phyloP scores from a whole-genome alignment of 2,888 invertebrate species.

The Cerastis leucographa region DNA sequence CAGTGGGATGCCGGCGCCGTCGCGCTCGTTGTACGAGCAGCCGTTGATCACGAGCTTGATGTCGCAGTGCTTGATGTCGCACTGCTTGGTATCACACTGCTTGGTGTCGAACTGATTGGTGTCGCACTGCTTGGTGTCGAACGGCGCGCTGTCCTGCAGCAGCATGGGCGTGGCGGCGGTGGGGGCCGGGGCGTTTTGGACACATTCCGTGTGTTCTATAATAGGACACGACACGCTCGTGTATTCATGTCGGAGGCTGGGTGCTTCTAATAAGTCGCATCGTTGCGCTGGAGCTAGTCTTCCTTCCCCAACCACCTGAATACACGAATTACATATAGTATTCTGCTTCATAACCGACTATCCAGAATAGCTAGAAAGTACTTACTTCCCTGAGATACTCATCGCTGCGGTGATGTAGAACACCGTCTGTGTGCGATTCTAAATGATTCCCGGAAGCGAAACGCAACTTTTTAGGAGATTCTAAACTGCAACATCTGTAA shows the following conservation, averaged over 20 bases:
- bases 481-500: constrained; percentile 94
- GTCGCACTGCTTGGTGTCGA: constrained; percentile 73
- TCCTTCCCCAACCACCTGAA: constrained; percentile 91
- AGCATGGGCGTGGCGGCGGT: constrained; percentile 58
- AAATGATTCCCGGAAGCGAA: constrained; percentile 94
- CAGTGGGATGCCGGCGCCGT: constrained; percentile 83
- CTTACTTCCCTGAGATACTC: constrained; percentile 89
- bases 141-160: constrained; percentile 33
- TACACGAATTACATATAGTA: not conserved
- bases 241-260: constrained; percentile 86
- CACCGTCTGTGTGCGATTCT: constrained; percentile 89
- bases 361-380: not conserved
- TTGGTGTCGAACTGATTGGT: constrained; percentile 79
- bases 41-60: constrained; percentile 86
- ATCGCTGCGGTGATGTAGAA: constrained; percentile 88
- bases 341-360: not conserved
- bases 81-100: constrained; percentile 63
- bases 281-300: constrained; percentile 89
- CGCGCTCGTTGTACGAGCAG: constrained; percentile 78
- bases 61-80: constrained; percentile 82
- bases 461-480: constrained; percentile 95
- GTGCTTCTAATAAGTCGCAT: constrained; percentile 86
- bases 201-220: constrained; percentile 89
- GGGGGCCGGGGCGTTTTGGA: constrained; percentile 43
- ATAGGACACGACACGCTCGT: constrained; percentile 94